Conservation (phyloP, 2,888 invertebrate genomes). For the Agapostemon virescens region DNA sequence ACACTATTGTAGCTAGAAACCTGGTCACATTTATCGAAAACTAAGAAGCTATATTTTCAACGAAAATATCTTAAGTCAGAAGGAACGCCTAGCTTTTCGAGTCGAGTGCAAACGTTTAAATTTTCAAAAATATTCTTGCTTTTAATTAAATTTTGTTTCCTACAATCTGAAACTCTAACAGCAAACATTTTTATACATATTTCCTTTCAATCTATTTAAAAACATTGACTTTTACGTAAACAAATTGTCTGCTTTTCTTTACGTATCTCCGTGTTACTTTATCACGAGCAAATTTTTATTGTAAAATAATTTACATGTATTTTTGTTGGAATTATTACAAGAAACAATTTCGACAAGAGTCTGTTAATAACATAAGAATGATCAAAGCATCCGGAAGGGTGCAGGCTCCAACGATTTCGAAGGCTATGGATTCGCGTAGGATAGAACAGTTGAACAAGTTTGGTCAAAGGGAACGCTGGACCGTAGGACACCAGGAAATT, state of each 20-base stretch:
- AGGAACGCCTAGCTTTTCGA: too few species aligned
- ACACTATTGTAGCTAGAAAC: neutral
- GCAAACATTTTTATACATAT: neutral
- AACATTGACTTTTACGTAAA: neutral
- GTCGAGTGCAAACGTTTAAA: too few species aligned
- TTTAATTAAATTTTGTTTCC: too few species aligned
- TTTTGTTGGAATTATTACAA: neutral
- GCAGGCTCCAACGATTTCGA: constrained; percentile 14
- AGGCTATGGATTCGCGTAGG: constrained; percentile 20
- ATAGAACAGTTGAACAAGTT: constrained; percentile 42
- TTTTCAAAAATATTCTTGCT: too few species aligned
- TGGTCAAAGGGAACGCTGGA: constrained; percentile 58
- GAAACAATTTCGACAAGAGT: neutral
- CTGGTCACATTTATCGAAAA: neutral
- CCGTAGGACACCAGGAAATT: constrained; percentile 71
- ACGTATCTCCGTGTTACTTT: neutral
- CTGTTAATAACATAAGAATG: constrained; percentile 24
- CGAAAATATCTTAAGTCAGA: too few species aligned
- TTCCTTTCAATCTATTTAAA: neutral
- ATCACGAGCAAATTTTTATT: neutral
- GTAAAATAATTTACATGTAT: neutral
- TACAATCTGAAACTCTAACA: too few species aligned
- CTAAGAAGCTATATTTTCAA: neutral
- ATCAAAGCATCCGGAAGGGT: constrained; percentile 28
- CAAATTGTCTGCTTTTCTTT: neutral